phyloP scores from a whole-genome alignment of 2,888 invertebrate species.

The Thyatira batis region DNA sequence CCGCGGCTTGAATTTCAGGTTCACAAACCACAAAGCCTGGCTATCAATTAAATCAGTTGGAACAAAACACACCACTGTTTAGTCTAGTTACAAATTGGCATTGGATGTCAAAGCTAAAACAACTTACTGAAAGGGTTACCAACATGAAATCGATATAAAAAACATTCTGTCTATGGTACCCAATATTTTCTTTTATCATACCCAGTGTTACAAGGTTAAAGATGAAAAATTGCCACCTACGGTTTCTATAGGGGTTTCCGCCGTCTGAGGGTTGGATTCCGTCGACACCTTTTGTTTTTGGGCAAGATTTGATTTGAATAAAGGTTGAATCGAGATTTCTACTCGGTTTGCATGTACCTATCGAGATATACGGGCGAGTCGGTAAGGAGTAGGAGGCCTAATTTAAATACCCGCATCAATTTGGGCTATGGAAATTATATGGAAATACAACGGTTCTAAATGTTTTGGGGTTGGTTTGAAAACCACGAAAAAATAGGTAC shows the following conservation, averaged over 20 bases:
- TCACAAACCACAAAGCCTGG: no score
- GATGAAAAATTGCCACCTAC: slow-evolving; percentile 38
- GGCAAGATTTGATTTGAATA: slow-evolving; percentile 33
- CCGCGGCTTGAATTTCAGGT: no score
- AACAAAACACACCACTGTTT: no score
- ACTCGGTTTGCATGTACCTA: background rate
- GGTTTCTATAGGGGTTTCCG: slow-evolving; percentile 31
- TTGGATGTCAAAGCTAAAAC: background rate
- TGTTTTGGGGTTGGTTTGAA: no score
- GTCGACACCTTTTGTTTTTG: slow-evolving; percentile 56
- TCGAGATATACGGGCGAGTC: no score
- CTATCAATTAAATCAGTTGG: no score
- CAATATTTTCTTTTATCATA: slow-evolving; percentile 3
- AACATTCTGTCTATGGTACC: background rate
- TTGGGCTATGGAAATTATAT: no score
- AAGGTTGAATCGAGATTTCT: slow-evolving; percentile 35
- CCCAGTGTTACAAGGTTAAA: slow-evolving; percentile 19
- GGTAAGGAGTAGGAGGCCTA: no score
- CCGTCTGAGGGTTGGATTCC: slow-evolving; percentile 22
- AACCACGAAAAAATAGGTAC: no score
- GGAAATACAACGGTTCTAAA: no score
- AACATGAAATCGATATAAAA: slow-evolving; percentile 16
- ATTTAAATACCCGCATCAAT: no score
- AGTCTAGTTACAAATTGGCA: no score
- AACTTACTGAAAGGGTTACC: background rate